phyloP scores from a whole-genome alignment of 2,888 invertebrate species.

The Oxytorus armatus region DNA sequence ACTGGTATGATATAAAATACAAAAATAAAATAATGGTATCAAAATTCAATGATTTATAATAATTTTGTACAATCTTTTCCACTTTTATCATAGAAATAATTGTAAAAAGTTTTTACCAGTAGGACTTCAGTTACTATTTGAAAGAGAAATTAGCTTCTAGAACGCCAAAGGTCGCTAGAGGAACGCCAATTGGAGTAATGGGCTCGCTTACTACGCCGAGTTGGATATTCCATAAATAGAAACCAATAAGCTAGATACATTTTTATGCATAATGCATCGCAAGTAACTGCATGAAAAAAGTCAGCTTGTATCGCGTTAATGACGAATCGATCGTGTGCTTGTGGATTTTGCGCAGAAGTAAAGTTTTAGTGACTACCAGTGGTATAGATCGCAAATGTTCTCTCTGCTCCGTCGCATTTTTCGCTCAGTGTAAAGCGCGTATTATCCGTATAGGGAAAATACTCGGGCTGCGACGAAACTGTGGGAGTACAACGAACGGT shows the following conservation, averaged over 20 bases:
- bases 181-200: conserved; percentile 1
- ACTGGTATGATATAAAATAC: too few relatives aligned
- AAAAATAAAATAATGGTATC: too few relatives aligned
- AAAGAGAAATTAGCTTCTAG: too few relatives aligned
- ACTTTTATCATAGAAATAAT: too few relatives aligned
- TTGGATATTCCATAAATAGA: conserved; percentile 24
- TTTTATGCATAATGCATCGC: conserved; percentile 51
- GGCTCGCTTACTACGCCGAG: neutral
- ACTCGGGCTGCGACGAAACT: neutral
- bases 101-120: too few relatives aligned
- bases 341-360: neutral
- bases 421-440: conserved; percentile 1
- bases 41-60: too few relatives aligned
- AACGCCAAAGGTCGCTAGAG: too few relatives aligned
- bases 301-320: conserved; percentile 32
- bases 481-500: conserved; percentile 21
- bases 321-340: conserved; percentile 43
- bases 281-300: conserved; percentile 47
- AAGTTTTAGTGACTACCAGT: neutral
- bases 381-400: conserved; percentile 55
- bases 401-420: conserved; percentile 11
- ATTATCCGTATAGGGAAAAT: conserved; percentile 3
- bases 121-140: too few relatives aligned
- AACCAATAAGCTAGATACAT: conserved; percentile 59
- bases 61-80: too few relatives aligned